Conservation (phyloP, 2,113 vertebrate species). For the Sula dactylatra region DNA sequence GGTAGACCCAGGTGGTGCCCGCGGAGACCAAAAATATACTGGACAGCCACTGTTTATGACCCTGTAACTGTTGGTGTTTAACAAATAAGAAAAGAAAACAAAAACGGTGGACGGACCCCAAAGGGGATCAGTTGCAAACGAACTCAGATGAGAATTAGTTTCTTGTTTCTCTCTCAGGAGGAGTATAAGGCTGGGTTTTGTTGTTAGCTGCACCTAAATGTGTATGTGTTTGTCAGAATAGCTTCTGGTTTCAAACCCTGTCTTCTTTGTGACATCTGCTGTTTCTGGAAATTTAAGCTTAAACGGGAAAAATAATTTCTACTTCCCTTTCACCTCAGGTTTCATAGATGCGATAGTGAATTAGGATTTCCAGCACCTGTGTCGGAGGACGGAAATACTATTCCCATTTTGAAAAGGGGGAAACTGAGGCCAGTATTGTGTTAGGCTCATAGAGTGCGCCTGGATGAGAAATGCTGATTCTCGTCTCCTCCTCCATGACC, state of each 20-base stretch:
- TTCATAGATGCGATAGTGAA: fast-evolving
- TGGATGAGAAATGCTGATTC: background rate
- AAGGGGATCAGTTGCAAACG: background rate
- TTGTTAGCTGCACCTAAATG: background rate
- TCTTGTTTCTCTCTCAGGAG: background rate
- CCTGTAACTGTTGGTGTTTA: background rate
- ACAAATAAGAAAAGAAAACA: background rate
- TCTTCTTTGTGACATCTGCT: background rate
- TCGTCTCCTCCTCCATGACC: background rate
- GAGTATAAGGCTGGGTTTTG: background rate
- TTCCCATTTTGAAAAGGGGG: background rate
- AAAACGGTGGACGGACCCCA: background rate
- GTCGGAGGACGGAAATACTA: background rate
- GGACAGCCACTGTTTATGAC: background rate
- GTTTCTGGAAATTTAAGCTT: background rate
- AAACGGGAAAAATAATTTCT: background rate
- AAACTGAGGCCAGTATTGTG: background rate
- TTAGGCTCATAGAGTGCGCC: background rate
- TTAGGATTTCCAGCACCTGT: background rate
- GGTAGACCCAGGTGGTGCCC: background rate
- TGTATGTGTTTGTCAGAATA: background rate
- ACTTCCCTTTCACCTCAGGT: background rate
- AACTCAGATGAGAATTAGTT: background rate
- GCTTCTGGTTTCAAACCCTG: background rate
- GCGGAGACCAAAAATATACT: background rate